phyloP scores from a whole-genome alignment of 2,797 vertebrate species.

The Danio kyathit region DNA sequence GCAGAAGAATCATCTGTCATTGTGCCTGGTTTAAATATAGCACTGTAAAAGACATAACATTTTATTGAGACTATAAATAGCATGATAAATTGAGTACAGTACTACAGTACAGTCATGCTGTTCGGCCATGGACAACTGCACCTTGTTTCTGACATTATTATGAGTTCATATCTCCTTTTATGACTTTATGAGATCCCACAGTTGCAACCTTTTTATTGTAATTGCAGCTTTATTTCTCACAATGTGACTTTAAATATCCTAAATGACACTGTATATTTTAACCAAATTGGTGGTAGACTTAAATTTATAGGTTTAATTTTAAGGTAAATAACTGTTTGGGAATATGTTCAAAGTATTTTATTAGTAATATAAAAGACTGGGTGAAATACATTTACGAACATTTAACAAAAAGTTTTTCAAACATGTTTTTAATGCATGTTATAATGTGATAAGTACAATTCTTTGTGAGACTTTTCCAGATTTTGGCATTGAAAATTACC shows the following conservation, averaged over 20 bases:
- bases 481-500: too few species aligned
- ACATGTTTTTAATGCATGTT: neutral
- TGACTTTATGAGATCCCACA: neutral
- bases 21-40: conserved; percentile 2
- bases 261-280: neutral
- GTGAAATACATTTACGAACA: neutral
- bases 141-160: neutral
- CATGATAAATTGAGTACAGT: neutral
- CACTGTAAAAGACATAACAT: conserved; percentile 5
- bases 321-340: neutral
- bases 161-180: neutral
- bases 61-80: neutral
- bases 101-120: neutral
- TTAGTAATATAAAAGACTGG: neutral
- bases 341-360: neutral
- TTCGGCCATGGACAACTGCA: neutral
- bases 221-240: neutral
- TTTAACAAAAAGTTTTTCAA: neutral
- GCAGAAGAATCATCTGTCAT: conserved; percentile 1
- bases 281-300: neutral
- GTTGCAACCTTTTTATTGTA: neutral
- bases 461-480: too few species aligned
- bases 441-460: neutral
- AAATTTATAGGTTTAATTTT: neutral
- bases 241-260: neutral